These are phyloP conservation scores for Micrasema minimum DNA, from an alignment of 1,140 invertebrate species.

Conservation along the genomic window DNA sequence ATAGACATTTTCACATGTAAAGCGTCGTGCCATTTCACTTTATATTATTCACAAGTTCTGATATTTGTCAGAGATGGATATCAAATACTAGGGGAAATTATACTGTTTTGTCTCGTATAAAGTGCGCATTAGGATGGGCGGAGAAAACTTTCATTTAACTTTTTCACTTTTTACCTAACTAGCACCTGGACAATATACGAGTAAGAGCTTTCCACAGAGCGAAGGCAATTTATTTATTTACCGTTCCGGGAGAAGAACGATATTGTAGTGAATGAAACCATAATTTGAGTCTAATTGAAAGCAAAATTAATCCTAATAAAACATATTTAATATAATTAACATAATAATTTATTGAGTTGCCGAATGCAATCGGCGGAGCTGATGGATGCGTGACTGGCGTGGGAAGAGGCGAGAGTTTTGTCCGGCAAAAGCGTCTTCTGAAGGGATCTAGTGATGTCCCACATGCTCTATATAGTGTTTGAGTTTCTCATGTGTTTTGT, in stretches of 20 bases:
- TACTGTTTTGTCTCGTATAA: slow-evolving; percentile 4
- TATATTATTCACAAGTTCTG: neutral
- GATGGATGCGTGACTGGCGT: no score
- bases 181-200: slow-evolving; percentile 18
- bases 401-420: no score
- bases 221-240: slow-evolving; percentile 10
- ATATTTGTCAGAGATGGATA: neutral
- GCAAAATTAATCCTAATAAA: slow-evolving; percentile 8
- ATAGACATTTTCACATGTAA: neutral
- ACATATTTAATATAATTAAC: no score
- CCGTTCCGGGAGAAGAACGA: slow-evolving; percentile 4
- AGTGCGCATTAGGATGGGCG: neutral
- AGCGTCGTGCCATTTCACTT: neutral
- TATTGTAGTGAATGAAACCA: slow-evolving; percentile 17
- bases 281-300: slow-evolving; percentile 10
- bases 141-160: neutral
- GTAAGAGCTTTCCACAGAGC: slow-evolving; percentile 9
- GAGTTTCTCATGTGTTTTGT: no score
- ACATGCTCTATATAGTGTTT: no score
- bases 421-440: no score
- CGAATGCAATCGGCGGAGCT: no score
- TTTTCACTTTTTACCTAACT: slow-evolving; percentile 20
- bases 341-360: no score
- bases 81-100: no score
- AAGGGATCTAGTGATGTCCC: no score